Conservation (phyloP, 35 echinoderm and acorn worm genomes). For the Holothuria glaberrima region DNA sequence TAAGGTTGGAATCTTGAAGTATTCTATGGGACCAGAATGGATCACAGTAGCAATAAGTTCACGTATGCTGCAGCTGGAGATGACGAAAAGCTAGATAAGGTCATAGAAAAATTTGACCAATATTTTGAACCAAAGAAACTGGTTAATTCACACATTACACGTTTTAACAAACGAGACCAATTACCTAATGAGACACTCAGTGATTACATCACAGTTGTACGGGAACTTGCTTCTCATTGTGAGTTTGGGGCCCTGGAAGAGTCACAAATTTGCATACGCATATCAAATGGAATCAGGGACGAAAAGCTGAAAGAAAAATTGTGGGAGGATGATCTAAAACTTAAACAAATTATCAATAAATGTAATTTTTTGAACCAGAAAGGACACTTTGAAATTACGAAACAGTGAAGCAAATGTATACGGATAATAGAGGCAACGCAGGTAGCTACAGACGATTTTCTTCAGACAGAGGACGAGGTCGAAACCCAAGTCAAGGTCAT, state of each 20-base stretch:
- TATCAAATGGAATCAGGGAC: slow-evolving; percentile 33
- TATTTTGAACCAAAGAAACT: slow-evolving; percentile 65
- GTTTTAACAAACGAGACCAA: slow-evolving; percentile 44
- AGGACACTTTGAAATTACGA: slow-evolving; percentile 8
- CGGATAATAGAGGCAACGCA: not conserved
- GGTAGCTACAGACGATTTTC: not conserved
- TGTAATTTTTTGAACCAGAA: slow-evolving; percentile 30
- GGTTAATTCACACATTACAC: slow-evolving; percentile 48
- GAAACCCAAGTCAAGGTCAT: not conserved
- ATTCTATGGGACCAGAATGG: no score
- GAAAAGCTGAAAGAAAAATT: slow-evolving; percentile 50
- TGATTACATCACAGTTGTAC: slow-evolving; percentile 40
- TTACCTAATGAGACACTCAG: slow-evolving; percentile 38
- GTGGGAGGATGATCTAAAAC: slow-evolving; percentile 51
- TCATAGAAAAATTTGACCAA: slow-evolving; percentile 49
- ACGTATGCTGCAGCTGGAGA: not conserved
- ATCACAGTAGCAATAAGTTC: no score
- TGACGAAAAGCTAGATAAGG: slow-evolving; percentile 31
- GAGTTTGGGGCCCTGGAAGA: slow-evolving; percentile 43
- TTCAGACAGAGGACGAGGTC: slow-evolving; percentile 9
- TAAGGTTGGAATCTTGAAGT: slow-evolving; percentile 36
- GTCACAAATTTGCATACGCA: slow-evolving; percentile 15
- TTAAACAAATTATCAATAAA: slow-evolving; percentile 36
- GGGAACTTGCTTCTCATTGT: slow-evolving; percentile 28
- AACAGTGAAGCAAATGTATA: not conserved